Evolutionary conservation across 1,140 invertebrate species (phyloP).

Genomic region (Zophobas atratus): DNA sequence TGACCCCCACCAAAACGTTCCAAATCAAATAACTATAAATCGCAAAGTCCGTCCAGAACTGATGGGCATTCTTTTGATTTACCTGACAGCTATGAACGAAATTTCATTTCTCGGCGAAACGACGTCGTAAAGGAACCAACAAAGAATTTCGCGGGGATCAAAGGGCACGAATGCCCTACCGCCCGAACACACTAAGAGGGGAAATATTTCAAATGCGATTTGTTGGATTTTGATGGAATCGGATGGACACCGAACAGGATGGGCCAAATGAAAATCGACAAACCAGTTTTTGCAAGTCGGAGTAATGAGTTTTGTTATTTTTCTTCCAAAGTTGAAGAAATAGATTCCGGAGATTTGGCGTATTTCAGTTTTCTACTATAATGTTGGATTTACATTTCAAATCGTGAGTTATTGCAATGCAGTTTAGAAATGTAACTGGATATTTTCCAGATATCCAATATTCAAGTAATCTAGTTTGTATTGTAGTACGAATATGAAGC

Average conservation of each 20-base stretch:
- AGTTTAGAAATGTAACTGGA: no score
- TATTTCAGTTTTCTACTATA: not conserved
- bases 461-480: no score
- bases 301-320: slow-evolving; percentile 27
- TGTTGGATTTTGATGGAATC: slow-evolving; percentile 58
- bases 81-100: slow-evolving; percentile 59
- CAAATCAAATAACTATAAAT: slow-evolving; percentile 54
- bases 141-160: slow-evolving; percentile 54
- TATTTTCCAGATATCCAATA: no score
- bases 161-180: slow-evolving; percentile 21
- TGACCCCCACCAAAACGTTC: slow-evolving; percentile 1
- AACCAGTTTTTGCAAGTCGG: slow-evolving; percentile 16
- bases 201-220: slow-evolving; percentile 59
- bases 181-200: slow-evolving; percentile 32
- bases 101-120: slow-evolving; percentile 58
- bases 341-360: not conserved
- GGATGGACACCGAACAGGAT: slow-evolving; percentile 50
- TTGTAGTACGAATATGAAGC: no score
- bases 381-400: no score
- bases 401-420: no score
- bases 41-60: slow-evolving; percentile 48
- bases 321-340: slow-evolving; percentile 12
- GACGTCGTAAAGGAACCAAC: slow-evolving; percentile 56
- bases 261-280: slow-evolving; percentile 33
- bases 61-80: slow-evolving; percentile 58